Percentiles rank a stretch among this genome's conserved stretches.
Conservation (phyloP, 2,113 vertebrate genomes). For the Panurus biarmicus region DNA sequence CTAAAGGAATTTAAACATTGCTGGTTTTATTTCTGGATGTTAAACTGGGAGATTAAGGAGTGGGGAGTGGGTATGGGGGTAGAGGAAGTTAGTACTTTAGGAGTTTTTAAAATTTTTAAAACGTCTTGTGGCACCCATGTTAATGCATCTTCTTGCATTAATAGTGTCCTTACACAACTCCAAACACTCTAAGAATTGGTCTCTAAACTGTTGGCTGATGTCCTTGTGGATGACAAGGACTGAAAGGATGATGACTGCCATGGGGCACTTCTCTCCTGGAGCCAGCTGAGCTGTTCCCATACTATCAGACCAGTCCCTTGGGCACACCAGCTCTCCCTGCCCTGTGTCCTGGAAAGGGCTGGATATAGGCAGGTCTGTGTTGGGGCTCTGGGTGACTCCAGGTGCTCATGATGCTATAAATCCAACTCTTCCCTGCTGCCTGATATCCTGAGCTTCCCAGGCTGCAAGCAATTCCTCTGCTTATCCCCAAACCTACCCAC, state of each 20-base stretch:
- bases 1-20: background rate
- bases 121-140: background rate
- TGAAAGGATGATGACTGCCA: background rate
- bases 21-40: background rate
- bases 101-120: background rate
- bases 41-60: background rate
- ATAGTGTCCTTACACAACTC: background rate
- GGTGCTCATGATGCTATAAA: background rate
- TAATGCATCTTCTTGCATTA: background rate
- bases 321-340: background rate
- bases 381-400: background rate
- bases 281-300: fast-evolving
- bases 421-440: background rate
- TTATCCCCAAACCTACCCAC: background rate
- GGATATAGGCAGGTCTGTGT: background rate
- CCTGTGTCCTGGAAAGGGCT: background rate
- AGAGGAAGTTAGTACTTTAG: background rate
- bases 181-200: background rate
- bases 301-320: background rate
- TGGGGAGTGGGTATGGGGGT: background rate
- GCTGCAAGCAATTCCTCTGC: background rate
- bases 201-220: background rate
- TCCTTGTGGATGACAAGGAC: background rate
- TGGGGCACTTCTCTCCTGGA: fast-evolving
- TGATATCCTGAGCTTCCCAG: background rate